Conservation (phyloP, 2,888 invertebrate genomes). For the Nemurella pictetii region DNA sequence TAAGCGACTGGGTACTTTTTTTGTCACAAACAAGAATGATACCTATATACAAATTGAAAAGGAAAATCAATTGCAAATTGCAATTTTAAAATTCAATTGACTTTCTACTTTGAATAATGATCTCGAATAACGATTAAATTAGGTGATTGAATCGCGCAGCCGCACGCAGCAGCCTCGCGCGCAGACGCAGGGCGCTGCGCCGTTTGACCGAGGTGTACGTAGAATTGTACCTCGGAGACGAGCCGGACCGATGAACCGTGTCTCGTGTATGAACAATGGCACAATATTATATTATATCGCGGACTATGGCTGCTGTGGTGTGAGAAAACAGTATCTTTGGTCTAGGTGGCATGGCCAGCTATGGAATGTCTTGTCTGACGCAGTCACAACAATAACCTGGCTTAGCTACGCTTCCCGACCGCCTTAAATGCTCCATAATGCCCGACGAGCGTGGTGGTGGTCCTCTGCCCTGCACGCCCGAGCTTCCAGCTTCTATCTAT, state of each 20-base stretch:
- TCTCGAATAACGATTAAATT: neutral
- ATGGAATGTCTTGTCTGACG: conserved; percentile 4
- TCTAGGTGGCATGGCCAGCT: neutral
- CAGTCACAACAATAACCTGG: conserved; percentile 29
- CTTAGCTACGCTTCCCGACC: conserved; percentile 23
- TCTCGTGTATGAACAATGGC: neutral
- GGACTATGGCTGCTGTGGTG: neutral
- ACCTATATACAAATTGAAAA: neutral
- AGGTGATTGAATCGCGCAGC: neutral
- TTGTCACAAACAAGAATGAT: neutral
- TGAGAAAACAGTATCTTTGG: neutral
- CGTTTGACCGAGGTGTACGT: no score
- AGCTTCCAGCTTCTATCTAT: neutral
- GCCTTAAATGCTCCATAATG: conserved; percentile 23
- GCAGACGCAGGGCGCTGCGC: no score
- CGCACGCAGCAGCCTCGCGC: neutral
- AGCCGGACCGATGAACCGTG: neutral
- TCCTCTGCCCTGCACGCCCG: neutral
- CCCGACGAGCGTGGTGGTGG: neutral
- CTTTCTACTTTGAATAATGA: neutral
- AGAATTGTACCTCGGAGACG: no score
- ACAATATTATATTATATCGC: neutral
- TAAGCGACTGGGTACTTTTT: neutral
- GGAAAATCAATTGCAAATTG: neutral
- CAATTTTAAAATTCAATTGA: neutral